These are phyloP conservation scores for Pseudorectes ferrugineus DNA, from an alignment of 2,113 vertebrate genomes.

Conservation along the genomic window DNA sequence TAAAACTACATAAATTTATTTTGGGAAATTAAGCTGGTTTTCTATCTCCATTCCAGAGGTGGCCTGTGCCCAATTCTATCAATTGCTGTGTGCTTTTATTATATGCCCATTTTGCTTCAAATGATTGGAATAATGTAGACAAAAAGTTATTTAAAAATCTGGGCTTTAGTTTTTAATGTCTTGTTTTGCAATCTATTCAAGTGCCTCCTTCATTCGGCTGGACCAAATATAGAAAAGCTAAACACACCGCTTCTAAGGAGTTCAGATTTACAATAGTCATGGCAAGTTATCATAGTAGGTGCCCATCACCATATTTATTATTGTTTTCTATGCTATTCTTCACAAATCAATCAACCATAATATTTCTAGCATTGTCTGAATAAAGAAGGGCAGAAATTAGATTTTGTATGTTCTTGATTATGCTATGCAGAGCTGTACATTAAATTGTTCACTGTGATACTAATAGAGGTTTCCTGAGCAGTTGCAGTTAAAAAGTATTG, in stretches of 20 bases:
- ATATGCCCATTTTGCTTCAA: neutral
- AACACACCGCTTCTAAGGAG: neutral
- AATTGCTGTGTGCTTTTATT: neutral
- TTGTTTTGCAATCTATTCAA: neutral
- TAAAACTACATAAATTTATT: fast-evolving
- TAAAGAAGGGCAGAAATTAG: neutral
- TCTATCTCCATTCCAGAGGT: neutral
- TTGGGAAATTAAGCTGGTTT: neutral
- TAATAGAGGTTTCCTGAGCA: neutral
- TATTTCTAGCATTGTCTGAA: neutral
- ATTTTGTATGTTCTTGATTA: neutral
- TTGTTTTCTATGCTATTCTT: neutral
- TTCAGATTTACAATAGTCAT: neutral
- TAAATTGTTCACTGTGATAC: neutral
- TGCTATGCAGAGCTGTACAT: neutral
- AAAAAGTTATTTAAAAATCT: neutral
- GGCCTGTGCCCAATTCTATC: neutral
- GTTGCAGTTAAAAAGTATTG: neutral
- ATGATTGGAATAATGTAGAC: neutral
- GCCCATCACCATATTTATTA: neutral
- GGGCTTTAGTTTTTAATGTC: neutral
- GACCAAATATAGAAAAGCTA: neutral
- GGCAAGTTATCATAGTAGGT: neutral
- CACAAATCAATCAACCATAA: neutral
- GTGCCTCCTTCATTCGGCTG: neutral